Percentiles rank a stretch among this genome's conserved stretches.
phyloP scores from a whole-genome alignment of 1,140 invertebrate genomes.

The Pectinophora gossypiella region DNA sequence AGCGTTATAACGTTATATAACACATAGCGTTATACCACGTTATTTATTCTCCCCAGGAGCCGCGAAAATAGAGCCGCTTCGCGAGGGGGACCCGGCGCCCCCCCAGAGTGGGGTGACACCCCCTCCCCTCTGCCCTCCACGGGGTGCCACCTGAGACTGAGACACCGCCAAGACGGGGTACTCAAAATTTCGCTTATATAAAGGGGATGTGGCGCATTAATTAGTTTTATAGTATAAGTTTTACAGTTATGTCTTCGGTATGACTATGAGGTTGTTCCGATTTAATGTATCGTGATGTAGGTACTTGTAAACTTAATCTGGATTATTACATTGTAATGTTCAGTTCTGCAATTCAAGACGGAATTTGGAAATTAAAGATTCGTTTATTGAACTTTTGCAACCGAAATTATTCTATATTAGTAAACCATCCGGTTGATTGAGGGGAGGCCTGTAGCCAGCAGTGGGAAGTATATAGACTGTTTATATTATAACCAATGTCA shows the following conservation, averaged over 20 bases:
- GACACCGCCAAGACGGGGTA: slow-evolving; percentile 24
- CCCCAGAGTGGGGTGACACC: not conserved
- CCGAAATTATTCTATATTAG: too few relatives aligned
- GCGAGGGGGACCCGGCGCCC: slow-evolving; percentile 6
- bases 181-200: slow-evolving; percentile 29
- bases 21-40: slow-evolving; percentile 10
- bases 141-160: slow-evolving; percentile 25
- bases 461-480: too few relatives aligned
- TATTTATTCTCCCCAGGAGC: slow-evolving; percentile 18
- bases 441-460: too few relatives aligned
- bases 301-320: too few relatives aligned
- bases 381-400: too few relatives aligned
- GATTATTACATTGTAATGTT: too few relatives aligned
- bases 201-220: slow-evolving; percentile 24
- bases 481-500: too few relatives aligned
- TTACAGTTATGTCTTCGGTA: not conserved
- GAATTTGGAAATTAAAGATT: too few relatives aligned
- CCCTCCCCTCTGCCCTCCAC: too few relatives aligned
- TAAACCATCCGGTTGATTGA: too few relatives aligned
- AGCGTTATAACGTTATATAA: not conserved
- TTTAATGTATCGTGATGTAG: not conserved
- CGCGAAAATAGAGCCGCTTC: slow-evolving; percentile 18
- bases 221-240: slow-evolving; percentile 20
- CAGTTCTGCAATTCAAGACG: too few relatives aligned
- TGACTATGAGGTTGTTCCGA: not conserved